Base-by-base conservation (phyloP, 2,888 invertebrate genomes). In the Limenitis camilla region DNA sequence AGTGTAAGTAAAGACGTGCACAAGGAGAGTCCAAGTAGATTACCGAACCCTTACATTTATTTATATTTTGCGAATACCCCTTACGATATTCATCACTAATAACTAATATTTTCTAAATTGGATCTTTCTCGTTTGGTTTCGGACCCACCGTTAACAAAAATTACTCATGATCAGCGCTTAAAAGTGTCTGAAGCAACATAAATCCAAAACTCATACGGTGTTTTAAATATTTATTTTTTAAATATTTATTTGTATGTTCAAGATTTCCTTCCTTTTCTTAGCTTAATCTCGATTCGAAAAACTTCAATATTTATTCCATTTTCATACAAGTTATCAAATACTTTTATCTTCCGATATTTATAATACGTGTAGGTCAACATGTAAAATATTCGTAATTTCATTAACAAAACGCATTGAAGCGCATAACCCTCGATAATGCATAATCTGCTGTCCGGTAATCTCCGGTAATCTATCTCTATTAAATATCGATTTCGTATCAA, bases 381-480 rank as follows among this genome's bases (percentile, higher is more conserved):
- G 53, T 40, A 57, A 59, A 59, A 52, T 49, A 66, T n/a, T n/a
- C n/a, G n/a, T n/a, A n/a, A 66, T 73, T 71, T 56, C 63, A 76
- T 79, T 80, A 78, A 71, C 51, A 54, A 56, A 60, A 66, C 50
- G 44, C 65, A 65, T 31, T 59, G 67, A 67, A 66, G 70, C 76
- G 71, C 55, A 59, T 73, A 76, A 68, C 71, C 70, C 67, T 53
- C 52, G 60, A 54, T 74, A 76, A 78, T 74, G 35, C 45, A 28
- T 65, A 69, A 73, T 73, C 74, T 44, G 60, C 61, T 71, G 84
- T 80, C 84, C 83, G 74, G 78, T 71, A 67, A 81, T 86, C 79
- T 68, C 83, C 82, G 73, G 78, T 71, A 67, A 81, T 86, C 80
- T 69, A 65, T 85, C 84, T 72, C 71, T 63, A 85, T 83, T 71